Evolutionary conservation across 35 echinoderm and acorn worm species (phyloP), one percentile per base, ranked within the genome.

Genomic region (Apostichopus parvimensis): DNA sequence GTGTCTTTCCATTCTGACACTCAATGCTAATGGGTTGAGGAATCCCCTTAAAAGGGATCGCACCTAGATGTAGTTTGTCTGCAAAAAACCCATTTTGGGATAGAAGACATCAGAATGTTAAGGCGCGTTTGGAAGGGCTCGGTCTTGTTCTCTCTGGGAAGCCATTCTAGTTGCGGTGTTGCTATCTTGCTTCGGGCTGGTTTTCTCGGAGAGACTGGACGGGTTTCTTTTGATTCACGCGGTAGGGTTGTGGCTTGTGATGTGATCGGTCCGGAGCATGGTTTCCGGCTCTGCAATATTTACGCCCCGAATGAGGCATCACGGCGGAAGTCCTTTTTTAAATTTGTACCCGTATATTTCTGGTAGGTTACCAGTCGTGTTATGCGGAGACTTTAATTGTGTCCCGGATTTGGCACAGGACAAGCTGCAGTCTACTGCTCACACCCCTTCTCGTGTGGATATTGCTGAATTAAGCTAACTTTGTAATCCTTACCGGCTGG

Each of bases 31-130:
- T 25, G 77, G 77, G 4, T 79, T 28, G 18, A 5, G 22, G 9
- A 53, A 79, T 52, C 9, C 22, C 15, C 18, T 5, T 23, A 79
- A 79, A 79, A 18, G n/a, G 9, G 23, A 25, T 28, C 26, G 23
- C 10, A 24, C 25, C 10, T 79, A 11, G 77, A 79, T 25, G 25
- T 79, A 23, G 5, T 23, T 9, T 79, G 77, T 23, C 52, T 79
- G 22, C 77, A 79, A 25, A 26, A 79, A 23, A 79, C 77, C 9
- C 77, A 79, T 79, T 79, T 79, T 79, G 26, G n/a, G 52, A 53
- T 34, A 11, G 24, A 79, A 4, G 11, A 25, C 9, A 23, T 34
- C 26, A n/a, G 23, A 9, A 11, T 10, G 5, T 23, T 11, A 5
- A 34, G 11, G 5, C 77, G 11, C 9, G 11, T 9, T 6, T 23